Evolutionary conservation across 2,797 vertebrate species (phyloP), one percentile per base, ranked within the genome.

Genomic region (Amazona finschi): DNA sequence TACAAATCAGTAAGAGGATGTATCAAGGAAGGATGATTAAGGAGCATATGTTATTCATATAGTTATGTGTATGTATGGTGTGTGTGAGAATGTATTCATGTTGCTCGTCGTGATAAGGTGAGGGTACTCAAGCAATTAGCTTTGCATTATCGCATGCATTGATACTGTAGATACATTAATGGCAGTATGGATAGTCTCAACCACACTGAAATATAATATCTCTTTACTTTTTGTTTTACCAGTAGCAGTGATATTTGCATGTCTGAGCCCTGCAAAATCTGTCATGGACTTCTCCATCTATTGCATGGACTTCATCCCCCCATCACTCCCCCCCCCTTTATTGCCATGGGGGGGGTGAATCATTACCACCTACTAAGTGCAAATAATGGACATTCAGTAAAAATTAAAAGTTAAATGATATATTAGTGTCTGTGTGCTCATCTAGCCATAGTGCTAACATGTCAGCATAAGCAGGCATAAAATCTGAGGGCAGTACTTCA

Each of bases 41-140:
- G 38, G 22, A 84, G 6, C 21, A 33, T 15, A 3, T n/a, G 41
- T 46, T 28, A 38, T 64, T 83, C 19, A 12, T 46, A 38, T 22
- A 31, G 11, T 39, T 33, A 12, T 6, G 0, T 52, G 3, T 36
- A 12, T 47, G 1, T 44, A 2, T 41, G 5, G 0, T 71, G 6
- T 19, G 27, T 50, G 30, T 53, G 43, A 31, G 43, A 36, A 72
- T 5, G 3, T 31, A 9, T 67, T 74, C 2, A 1, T 73, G 39
- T 41, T 62, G 3, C 24, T 66, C 85, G 30, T 70, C 31, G 7
- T 66, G 30, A 17, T 62, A 10, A 28, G 21, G 11, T 67, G 13
- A 52, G 36, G 33, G 27, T 66, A 33, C 20, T 50, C 31, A 80
- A 71, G 31, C 28, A 44, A 11, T 80, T 66, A n/a, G 6, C 33